These are phyloP conservation scores for Andrena flavipes DNA, from an alignment of 2,888 invertebrate genomes.

Conservation along the genomic window DNA sequence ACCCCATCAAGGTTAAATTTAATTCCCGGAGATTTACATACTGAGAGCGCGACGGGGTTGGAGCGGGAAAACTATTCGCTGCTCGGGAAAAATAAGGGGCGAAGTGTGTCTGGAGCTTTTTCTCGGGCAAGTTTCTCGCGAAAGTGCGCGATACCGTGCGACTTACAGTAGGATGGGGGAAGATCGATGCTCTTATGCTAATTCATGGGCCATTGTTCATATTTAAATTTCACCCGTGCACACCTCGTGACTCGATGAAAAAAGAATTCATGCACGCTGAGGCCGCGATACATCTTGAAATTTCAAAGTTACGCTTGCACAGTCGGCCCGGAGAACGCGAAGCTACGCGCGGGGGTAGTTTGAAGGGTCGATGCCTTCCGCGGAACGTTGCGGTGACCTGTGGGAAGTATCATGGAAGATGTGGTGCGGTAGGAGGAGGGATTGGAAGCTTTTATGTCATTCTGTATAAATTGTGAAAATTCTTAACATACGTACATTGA, in stretches of 20 bases:
- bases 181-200: slow-evolving; percentile 55
- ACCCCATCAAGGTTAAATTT: slow-evolving; percentile 44
- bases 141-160: neutral
- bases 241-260: neutral
- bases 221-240: slow-evolving; percentile 36
- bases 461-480: too few species aligned
- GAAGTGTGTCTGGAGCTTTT: neutral
- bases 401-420: neutral
- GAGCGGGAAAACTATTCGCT: slow-evolving; percentile 4
- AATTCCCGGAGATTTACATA: slow-evolving; percentile 51
- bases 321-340: neutral
- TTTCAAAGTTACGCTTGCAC: neutral
- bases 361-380: neutral
- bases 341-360: neutral
- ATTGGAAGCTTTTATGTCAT: too few species aligned
- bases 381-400: neutral
- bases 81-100: neutral
- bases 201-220: slow-evolving; percentile 44
- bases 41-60: neutral
- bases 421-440: too few species aligned
- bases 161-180: neutral
- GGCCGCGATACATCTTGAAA: slow-evolving; percentile 28
- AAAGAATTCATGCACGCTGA: neutral
- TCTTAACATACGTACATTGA: too few species aligned
- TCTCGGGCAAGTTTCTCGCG: slow-evolving; percentile 13